Percentiles rank a stretch among this genome's conserved stretches.
These are phyloP conservation scores for Rhopalosiphum padi DNA, from an alignment of 1,140 invertebrate genomes.

Conservation along the genomic window DNA sequence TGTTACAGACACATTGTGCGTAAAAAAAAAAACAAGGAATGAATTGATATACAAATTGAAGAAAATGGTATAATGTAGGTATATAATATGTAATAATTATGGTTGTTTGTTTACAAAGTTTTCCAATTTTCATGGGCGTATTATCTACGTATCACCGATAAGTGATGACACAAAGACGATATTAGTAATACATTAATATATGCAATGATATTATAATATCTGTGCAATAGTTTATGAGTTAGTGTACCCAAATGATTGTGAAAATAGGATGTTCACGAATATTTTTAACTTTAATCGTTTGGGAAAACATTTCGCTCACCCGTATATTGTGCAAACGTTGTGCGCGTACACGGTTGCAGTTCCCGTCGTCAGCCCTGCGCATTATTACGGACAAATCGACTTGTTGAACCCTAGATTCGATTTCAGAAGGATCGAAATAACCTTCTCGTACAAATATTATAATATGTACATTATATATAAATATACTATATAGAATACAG, in stretches of 20 bases:
- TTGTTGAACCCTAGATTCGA: conserved; percentile 17
- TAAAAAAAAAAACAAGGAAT: not conserved
- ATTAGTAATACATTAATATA: not conserved
- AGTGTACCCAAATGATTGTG: not conserved
- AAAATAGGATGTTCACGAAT: not conserved
- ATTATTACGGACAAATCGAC: conserved; percentile 18
- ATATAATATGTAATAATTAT: not conserved
- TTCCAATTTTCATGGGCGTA: not conserved
- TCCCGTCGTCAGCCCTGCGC: not conserved
- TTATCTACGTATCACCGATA: not conserved
- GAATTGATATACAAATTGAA: not conserved
- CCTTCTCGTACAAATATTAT: not conserved
- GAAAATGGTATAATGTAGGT: not conserved
- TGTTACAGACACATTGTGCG: not conserved
- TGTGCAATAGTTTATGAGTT: not conserved
- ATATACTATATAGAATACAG: not conserved
- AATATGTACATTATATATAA: not conserved
- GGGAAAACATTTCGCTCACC: not conserved
- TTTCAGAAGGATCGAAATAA: not conserved
- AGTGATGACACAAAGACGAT: not conserved
- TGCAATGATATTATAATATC: not conserved
- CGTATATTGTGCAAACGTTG: not conserved
- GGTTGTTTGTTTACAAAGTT: not conserved
- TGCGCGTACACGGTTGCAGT: not conserved
- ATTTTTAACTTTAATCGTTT: not conserved